Base-by-base conservation (phyloP, 2,888 invertebrate genomes). In the Pyrgus malvae region DNA sequence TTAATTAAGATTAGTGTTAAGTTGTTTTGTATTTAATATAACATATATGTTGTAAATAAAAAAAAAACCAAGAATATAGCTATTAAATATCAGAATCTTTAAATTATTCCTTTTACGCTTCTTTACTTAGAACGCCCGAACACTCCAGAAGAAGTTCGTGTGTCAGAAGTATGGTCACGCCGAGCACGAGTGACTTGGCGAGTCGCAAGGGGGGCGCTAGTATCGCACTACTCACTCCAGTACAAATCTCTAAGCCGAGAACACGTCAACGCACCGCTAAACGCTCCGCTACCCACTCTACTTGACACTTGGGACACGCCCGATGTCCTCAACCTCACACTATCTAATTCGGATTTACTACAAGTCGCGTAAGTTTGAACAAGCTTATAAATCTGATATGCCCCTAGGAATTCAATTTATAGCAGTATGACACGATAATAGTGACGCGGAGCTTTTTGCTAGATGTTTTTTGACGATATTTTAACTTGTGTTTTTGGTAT, bases 91-190 rank as follows among this genome's bases (percentile, higher is more conserved):
- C 7, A 5, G 8, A 27, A 7, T 27, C 3, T 27, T 8, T 3
- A 8, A 27, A 27, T 9, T 6, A 27, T 1, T 8, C 2, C 8
- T 27, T 1, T 29, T n/a, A 16, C 8, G 12, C 8, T 33, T 33
- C 8, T 8, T 1, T 16, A 5, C 4, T 42, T 60, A 90, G 90
- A 90, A 64, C 80, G 88, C 0, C 90, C 90, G 8, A 85, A 77
- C 48, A 68, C 79, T 1, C 87, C 89, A 2, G 90, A 89, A 70
- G 90, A 90, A 66, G 83, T 90, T 0, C 78, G 88, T 5, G 74
- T 90, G 60, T 88, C 90, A 0, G 90, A 90, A 57, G 85, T 90
- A 1, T 90, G 88, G 90, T 81, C 90, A 1, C 79, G 90, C 4
- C 74, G 80, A 60, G 87, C 87, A 4, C 75, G 89, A 3, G 80